These are phyloP conservation scores for Danaus melanippus DNA, from an alignment of 1,140 invertebrate species.

Conservation along the genomic window DNA sequence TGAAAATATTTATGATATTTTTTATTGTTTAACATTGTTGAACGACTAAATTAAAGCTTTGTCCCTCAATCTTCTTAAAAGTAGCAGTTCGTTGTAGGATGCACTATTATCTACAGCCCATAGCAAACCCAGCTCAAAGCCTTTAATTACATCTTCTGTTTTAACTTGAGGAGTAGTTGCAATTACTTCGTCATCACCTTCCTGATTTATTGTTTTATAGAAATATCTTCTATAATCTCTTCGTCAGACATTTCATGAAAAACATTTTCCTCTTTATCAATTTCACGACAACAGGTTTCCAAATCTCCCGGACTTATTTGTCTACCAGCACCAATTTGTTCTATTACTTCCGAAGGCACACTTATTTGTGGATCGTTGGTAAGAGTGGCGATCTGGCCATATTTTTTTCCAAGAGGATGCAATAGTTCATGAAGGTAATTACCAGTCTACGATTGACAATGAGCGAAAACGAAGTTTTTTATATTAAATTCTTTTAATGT, in stretches of 20 bases:
- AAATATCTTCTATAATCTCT: conserved; percentile 31
- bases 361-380: conserved; percentile 23
- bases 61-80: conserved; percentile 45
- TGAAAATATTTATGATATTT: conserved; percentile 31
- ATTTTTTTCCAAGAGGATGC: conserved; percentile 41
- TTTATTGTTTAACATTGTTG: conserved; percentile 35
- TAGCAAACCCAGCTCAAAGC: conserved; percentile 42
- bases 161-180: conserved; percentile 31
- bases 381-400: conserved; percentile 37
- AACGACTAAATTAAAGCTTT: conserved; percentile 38
- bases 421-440: conserved; percentile 40
- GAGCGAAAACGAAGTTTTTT: conserved; percentile 35
- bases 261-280: conserved; percentile 29
- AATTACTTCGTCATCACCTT: conserved; percentile 34
- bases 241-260: conserved; percentile 30
- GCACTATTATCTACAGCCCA: conserved; percentile 44
- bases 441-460: conserved; percentile 38
- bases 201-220: conserved; percentile 27
- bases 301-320: conserved; percentile 27
- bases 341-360: too few species aligned
- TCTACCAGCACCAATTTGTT: conserved; percentile 26
- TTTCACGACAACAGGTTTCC: conserved; percentile 26
- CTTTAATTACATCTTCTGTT: conserved; percentile 32
- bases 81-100: conserved; percentile 41
- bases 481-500: conserved; percentile 38